These are phyloP conservation scores for Nothocercus nigrocapillus DNA, from an alignment of 2,113 vertebrate species.

Conservation along the genomic window DNA sequence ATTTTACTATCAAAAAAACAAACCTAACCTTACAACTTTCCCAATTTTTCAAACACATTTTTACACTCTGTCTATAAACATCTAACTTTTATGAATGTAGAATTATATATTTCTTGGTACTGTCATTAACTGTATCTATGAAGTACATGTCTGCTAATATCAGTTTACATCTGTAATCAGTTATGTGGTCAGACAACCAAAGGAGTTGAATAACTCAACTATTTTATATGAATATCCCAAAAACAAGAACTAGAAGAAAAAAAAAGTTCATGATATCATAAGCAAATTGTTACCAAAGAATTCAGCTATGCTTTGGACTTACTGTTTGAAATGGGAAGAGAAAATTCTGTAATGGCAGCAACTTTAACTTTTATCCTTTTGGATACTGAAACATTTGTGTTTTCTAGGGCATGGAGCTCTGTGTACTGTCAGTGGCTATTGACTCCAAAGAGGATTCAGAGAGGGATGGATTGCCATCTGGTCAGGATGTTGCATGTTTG, in stretches of 20 bases:
- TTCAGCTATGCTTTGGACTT: background rate
- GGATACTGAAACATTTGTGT: background rate
- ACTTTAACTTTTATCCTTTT: background rate
- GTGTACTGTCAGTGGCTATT: background rate
- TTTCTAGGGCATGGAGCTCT: background rate
- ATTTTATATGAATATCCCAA: background rate
- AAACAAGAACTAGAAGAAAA: background rate
- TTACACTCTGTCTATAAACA: background rate
- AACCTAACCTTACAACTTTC: background rate
- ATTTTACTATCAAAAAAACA: background rate
- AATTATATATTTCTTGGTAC: background rate
- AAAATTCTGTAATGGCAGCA: background rate
- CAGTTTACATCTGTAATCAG: constrained; percentile 19
- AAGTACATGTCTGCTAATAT: background rate
- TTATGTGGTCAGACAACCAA: constrained; percentile 11
- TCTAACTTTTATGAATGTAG: background rate
- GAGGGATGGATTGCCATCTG: background rate
- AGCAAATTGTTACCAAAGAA: background rate
- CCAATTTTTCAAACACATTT: background rate
- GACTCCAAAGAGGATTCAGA: background rate
- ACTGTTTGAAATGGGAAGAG: background rate
- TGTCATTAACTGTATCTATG: constrained; percentile 6
- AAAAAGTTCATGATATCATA: background rate
- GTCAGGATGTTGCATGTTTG: fast-evolving
- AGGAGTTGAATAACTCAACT: background rate